These are phyloP conservation scores for Psilopsiagon aurifrons DNA, from an alignment of 2,113 vertebrate species.

Conservation along the genomic window DNA sequence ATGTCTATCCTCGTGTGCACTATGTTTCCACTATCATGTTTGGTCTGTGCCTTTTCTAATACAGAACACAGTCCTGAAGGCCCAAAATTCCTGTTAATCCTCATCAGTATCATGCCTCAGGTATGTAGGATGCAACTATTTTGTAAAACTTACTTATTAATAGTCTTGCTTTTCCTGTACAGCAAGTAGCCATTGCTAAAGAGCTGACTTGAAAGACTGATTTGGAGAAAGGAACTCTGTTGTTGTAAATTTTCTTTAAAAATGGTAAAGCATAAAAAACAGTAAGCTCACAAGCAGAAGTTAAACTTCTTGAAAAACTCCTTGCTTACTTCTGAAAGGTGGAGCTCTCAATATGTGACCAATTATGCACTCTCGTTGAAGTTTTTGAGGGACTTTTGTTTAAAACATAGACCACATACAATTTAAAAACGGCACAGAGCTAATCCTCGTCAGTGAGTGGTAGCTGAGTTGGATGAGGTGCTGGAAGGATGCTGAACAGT, in stretches of 20 bases:
- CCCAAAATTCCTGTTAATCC: not conserved
- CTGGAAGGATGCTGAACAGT: not conserved
- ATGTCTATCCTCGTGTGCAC: not conserved
- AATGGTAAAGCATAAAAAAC: not conserved
- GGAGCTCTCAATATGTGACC: not conserved
- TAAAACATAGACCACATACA: not conserved
- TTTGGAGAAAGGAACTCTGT: not conserved
- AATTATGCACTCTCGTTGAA: not conserved
- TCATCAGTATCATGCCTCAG: not conserved
- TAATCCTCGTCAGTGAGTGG: not conserved
- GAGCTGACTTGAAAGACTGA: not conserved
- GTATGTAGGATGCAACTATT: not conserved
- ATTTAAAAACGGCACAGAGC: no score
- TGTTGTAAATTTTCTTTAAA: not conserved
- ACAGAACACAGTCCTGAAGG: not conserved
- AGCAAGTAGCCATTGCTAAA: not conserved
- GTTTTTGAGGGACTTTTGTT: not conserved
- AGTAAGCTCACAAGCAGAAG: not conserved
- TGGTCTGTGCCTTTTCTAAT: not conserved
- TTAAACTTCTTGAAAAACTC: not conserved
- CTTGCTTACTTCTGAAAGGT: not conserved
- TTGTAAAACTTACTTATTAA: not conserved
- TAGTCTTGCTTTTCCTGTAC: not conserved
- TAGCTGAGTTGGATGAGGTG: not conserved
- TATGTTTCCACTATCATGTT: not conserved